These are phyloP conservation scores for Ciona savignyi DNA, from an alignment of 23 tunicate genomes.

Conservation along the genomic window DNA sequence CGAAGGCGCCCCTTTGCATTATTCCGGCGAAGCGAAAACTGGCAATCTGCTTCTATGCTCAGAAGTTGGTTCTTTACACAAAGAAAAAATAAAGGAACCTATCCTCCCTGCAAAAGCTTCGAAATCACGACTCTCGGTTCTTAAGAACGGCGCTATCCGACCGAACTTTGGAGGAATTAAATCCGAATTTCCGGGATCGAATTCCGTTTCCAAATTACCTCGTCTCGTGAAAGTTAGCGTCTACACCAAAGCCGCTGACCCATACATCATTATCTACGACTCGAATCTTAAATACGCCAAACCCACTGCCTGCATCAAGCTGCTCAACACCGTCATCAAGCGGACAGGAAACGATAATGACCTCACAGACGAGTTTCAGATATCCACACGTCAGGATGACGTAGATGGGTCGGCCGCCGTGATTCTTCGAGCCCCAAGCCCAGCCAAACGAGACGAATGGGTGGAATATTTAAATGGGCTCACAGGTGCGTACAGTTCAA, in stretches of 20 bases:
- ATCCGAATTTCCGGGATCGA: not conserved
- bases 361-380: constrained; percentile 33
- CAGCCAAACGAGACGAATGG: constrained; percentile 58
- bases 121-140: not conserved
- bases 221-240: constrained; percentile 48
- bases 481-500: constrained; percentile 9
- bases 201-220: constrained; percentile 1
- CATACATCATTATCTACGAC: constrained; percentile 65
- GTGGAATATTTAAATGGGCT: constrained; percentile 23
- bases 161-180: too few relatives aligned
- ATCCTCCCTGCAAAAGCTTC: not conserved
- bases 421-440: constrained; percentile 20
- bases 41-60: constrained; percentile 29
- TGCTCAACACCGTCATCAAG: constrained; percentile 27
- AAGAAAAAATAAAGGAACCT: not conserved
- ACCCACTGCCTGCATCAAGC: constrained; percentile 41
- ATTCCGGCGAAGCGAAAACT: constrained; percentile 47
- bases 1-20: constrained; percentile 10
- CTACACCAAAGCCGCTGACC: constrained; percentile 65
- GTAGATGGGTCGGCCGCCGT: constrained; percentile 22
- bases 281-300: constrained; percentile 68
- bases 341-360: constrained; percentile 8
- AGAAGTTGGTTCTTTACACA: not conserved
- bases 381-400: constrained; percentile 32
- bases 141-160: not conserved